Base-by-base conservation (phyloP, 2,888 invertebrate genomes). In the Latrodectus elegans region DNA sequence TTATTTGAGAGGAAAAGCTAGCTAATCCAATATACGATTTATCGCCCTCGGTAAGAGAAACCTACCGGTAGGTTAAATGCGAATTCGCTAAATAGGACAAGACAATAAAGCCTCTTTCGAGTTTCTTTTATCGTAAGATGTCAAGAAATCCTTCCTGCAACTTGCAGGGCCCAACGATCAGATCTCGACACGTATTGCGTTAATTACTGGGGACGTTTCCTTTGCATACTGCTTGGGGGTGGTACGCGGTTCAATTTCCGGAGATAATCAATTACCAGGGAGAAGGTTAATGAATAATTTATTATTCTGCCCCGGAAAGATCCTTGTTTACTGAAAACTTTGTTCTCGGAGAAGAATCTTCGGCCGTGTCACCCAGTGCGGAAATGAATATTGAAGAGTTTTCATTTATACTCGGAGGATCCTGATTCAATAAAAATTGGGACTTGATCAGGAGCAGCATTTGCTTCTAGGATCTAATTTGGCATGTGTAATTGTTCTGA, bases 211-310 rank as follows among this genome's bases (percentile, higher is more conserved):
- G 53, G 86, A 77, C 80, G 86, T 75, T 81, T 75, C 80, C 75
- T 72, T 67, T 81, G 76, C 80, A 86, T 81, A 71, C 70, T 49
- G 80, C 76, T 55, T 22, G 81, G 80, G 81, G 80, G 72, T 70
- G 68, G 79, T 68, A 75, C 74, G 79, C 15, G 76, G 75, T 77
- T 86, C 86, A 75, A 86, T 81, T 86, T 81, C 81, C 71, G 72
- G 80, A 76, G 81, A 76, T 76, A 80, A 81, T 81, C 86, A 86
- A 80, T 86, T 85, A 85, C 79, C 81, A 38, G 53, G 81, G 70
- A 70, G 81, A 55, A 81, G 76, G 80, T 76, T 81, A 86, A 86
- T 86, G 86, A 86, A 86, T 86, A 86, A 86, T 86, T 86, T 86
- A 86, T 86, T 86, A 81, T 86, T 86, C 86, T 71, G 81, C 76